These are phyloP conservation scores for Catharus ustulatus DNA, from an alignment of 2,797 vertebrate genomes.

Conservation along the genomic window DNA sequence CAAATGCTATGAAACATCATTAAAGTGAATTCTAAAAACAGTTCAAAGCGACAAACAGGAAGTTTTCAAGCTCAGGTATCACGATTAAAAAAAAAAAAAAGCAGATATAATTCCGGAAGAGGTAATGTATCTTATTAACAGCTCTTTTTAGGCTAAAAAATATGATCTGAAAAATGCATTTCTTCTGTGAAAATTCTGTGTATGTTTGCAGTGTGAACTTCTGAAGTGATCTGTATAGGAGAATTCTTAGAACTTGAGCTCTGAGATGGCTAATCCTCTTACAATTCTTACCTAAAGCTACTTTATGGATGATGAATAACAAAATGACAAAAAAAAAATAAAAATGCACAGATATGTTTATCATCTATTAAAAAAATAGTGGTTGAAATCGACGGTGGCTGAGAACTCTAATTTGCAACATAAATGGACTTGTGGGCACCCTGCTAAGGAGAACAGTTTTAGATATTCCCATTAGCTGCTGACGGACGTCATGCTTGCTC, in stretches of 20 bases:
- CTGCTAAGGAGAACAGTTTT: conserved; percentile 75
- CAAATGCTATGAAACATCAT: background rate
- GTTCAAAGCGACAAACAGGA: background rate
- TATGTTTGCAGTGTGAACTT: background rate
- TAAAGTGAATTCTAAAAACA: background rate
- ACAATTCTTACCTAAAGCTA: conserved; percentile 29
- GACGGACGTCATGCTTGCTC: conserved; percentile 83
- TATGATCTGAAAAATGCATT: background rate
- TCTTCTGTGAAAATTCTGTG: background rate
- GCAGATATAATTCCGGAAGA: background rate
- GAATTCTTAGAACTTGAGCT: background rate
- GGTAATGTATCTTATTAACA: background rate
- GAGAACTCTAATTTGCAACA: conserved; percentile 43
- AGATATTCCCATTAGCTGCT: conserved; percentile 79
- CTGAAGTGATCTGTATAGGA: background rate
- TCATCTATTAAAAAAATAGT: conserved; percentile 25
- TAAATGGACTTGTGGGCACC: conserved; percentile 72
- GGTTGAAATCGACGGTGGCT: background rate
- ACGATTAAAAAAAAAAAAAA: background rate
- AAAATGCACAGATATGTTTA: background rate
- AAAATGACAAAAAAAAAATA: background rate
- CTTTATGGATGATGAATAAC: conserved; percentile 5
- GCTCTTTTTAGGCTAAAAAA: background rate
- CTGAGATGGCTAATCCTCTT: conserved; percentile 10
- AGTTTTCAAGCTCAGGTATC: background rate